Percentiles rank a stretch among this genome's conserved stretches.
These are phyloP conservation scores for Acanthosepion pharaonis DNA, from an alignment of 2,888 invertebrate species.

Conservation along the genomic window DNA sequence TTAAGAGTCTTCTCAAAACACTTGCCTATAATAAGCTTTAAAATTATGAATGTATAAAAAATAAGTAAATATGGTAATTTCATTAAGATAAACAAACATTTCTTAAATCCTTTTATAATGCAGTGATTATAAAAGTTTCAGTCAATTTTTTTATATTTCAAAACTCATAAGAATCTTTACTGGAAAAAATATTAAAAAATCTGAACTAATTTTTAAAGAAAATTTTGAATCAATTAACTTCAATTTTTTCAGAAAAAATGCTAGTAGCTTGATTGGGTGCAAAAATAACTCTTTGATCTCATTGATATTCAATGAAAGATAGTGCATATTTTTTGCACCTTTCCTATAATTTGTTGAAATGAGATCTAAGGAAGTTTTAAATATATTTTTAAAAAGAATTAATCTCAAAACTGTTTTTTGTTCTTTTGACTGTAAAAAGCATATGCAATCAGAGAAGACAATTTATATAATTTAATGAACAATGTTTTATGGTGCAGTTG, in stretches of 20 bases:
- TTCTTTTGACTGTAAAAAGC: background rate
- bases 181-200: background rate
- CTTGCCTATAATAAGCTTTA: background rate
- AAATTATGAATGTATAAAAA: background rate
- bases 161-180: background rate
- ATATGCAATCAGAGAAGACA: background rate
- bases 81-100: background rate
- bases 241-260: too few species aligned
- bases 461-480: conserved; percentile 6
- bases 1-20: background rate
- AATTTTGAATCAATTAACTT: background rate
- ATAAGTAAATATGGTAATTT: background rate
- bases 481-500: conserved; percentile 9
- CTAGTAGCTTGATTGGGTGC: background rate
- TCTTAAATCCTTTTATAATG: background rate
- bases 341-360: background rate
- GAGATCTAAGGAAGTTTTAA: background rate
- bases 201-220: background rate
- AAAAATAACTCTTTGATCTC: background rate
- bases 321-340: background rate
- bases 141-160: background rate
- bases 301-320: background rate
- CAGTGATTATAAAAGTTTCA: background rate
- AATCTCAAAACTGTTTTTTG: background rate
- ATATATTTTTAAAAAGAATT: too few species aligned